A percentile compares a stretch with the other conserved stretches of the same genome.
These are phyloP conservation scores for Sibirionetta formosa DNA, from an alignment of 2,797 vertebrate genomes.

Conservation along the genomic window DNA sequence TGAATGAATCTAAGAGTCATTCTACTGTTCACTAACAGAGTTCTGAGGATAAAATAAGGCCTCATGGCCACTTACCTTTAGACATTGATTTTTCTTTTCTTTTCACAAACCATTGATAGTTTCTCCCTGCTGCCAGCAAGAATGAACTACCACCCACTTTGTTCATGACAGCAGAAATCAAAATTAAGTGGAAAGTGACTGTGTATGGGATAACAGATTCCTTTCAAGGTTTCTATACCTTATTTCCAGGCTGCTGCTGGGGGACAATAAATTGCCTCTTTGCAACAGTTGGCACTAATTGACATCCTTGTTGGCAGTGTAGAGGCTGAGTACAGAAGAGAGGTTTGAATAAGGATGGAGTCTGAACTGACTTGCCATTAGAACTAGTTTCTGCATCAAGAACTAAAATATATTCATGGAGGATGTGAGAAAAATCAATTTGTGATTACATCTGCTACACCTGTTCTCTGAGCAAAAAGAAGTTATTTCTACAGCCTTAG, in stretches of 20 bases:
- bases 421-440: neutral
- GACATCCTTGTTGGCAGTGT: slow-evolving; percentile 26
- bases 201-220: slow-evolving; percentile 27
- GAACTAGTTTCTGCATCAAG: slow-evolving; percentile 21
- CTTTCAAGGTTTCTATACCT: slow-evolving; percentile 51
- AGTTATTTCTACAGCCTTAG: neutral
- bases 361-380: neutral
- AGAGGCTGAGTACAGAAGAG: neutral
- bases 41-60: slow-evolving; percentile 56
- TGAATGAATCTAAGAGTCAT: slow-evolving; percentile 3
- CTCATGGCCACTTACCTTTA: slow-evolving; percentile 42
- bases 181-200: slow-evolving; percentile 28
- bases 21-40: neutral
- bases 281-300: slow-evolving; percentile 45
- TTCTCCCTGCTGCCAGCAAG: slow-evolving; percentile 56
- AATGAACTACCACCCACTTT: slow-evolving; percentile 59
- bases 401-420: neutral
- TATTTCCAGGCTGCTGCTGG: slow-evolving; percentile 28
- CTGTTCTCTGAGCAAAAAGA: neutral
- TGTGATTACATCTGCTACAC: neutral
- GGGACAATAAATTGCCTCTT: slow-evolving; percentile 45
- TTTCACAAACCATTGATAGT: slow-evolving; percentile 40
- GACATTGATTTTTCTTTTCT: slow-evolving; percentile 21
- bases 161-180: slow-evolving; percentile 44
- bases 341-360: neutral